phyloP scores from a whole-genome alignment of 92 coral and sea anemone species.

The Muricea muricata region DNA sequence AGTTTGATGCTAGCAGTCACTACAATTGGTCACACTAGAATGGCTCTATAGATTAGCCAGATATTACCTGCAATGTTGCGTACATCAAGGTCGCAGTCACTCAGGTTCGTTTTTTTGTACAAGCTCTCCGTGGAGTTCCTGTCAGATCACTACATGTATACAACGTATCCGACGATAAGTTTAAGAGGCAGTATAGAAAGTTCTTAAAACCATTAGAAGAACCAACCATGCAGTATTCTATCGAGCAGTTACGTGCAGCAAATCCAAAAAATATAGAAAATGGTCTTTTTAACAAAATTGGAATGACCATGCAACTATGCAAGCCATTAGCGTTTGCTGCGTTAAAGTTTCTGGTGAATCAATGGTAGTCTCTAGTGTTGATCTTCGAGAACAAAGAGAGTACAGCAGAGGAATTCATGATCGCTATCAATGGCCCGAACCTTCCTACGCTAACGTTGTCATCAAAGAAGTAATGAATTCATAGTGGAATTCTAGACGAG shows the following conservation, averaged over 20 bases:
- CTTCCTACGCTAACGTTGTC: constrained; percentile 9
- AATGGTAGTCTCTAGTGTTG: constrained; percentile 8
- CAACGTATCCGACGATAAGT: constrained; percentile 8
- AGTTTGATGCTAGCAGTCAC: constrained; percentile 23
- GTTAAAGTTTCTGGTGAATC: constrained; percentile 9
- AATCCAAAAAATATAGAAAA: constrained; percentile 11
- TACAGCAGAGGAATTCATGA: constrained; percentile 26
- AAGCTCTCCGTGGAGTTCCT: constrained; percentile 20
- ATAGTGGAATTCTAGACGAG: neutral
- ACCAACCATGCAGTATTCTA: neutral
- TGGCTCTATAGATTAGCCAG: constrained; percentile 7
- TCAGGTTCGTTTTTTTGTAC: constrained; percentile 23
- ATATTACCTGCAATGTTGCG: constrained; percentile 11
- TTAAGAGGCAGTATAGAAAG: constrained; percentile 17
- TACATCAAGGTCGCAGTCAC: constrained; percentile 21
- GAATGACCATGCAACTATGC: constrained; percentile 24
- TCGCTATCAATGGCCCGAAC: constrained; percentile 14
- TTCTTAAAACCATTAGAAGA: constrained; percentile 23
- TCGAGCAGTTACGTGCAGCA: constrained; percentile 1
- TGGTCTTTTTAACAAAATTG: constrained; percentile 1
- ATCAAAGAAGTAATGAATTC: constrained; percentile 17
- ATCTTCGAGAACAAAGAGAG: constrained; percentile 19
- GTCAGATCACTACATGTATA: constrained; percentile 4
- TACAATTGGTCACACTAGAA: constrained; percentile 25
- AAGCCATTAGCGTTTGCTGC: constrained; percentile 23